These are phyloP conservation scores for Caenorhabditis macrosperma DNA, from an alignment of 2,888 invertebrate species.

Conservation along the genomic window DNA sequence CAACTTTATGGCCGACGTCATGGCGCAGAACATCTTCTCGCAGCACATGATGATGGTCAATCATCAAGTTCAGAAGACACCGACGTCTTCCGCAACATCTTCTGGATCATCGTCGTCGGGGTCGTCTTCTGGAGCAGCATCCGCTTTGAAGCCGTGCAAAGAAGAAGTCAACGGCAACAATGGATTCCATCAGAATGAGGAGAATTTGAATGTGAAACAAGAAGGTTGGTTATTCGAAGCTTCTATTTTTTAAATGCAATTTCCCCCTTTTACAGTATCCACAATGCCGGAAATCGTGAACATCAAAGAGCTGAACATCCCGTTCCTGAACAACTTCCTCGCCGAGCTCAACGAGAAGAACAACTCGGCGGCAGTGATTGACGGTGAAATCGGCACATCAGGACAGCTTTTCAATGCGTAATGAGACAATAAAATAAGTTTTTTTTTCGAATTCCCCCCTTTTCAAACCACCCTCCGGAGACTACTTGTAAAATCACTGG, in stretches of 20 bases:
- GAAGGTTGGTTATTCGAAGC: slow-evolving; percentile 22
- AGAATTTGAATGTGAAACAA: slow-evolving; percentile 34
- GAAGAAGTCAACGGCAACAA: background rate
- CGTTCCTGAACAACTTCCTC: slow-evolving; percentile 63
- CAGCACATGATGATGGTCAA: slow-evolving; percentile 66
- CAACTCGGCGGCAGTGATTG: slow-evolving; percentile 4
- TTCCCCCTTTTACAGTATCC: slow-evolving; percentile 18
- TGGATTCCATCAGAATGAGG: slow-evolving; percentile 31
- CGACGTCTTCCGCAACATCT: slow-evolving; percentile 24
- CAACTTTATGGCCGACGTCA: slow-evolving; percentile 69
- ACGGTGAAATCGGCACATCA: slow-evolving; percentile 41
- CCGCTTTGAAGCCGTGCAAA: background rate
- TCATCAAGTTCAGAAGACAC: too few relatives aligned
- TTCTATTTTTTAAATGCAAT: background rate
- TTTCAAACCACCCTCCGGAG: too few relatives aligned
- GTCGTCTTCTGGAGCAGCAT: too few relatives aligned
- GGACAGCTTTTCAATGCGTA: too few relatives aligned
- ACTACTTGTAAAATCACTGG: too few relatives aligned
- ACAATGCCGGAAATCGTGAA: slow-evolving; percentile 65
- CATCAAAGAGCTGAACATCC: slow-evolving; percentile 67
- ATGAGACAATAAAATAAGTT: too few relatives aligned
- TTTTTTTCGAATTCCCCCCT: too few relatives aligned
- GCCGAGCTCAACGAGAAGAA: slow-evolving; percentile 52
- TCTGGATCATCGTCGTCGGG: background rate
- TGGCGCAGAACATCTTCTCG: slow-evolving; percentile 67